Conservation (phyloP, 2,113 vertebrate species). For the Rhynchomys soricoides region DNA sequence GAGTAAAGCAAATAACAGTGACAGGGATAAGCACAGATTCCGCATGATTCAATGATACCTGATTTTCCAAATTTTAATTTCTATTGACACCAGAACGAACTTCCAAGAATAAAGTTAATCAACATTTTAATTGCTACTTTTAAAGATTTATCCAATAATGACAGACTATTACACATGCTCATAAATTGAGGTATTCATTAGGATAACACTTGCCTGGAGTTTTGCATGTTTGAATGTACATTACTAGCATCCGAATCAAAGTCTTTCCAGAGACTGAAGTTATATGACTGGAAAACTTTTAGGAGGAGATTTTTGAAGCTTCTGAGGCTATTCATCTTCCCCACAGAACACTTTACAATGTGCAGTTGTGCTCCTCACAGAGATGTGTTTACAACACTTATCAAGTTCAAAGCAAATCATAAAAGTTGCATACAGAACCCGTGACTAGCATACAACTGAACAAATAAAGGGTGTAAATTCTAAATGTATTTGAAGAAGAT, state of each 20-base stretch:
- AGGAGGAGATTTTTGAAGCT: background rate
- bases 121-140: background rate
- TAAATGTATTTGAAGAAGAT: background rate
- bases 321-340: rapidly evolving
- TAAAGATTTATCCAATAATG: background rate
- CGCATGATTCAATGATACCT: background rate
- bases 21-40: background rate
- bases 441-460: background rate
- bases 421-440: background rate
- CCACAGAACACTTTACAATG: background rate
- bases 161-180: background rate
- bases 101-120: background rate
- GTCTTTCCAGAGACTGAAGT: background rate
- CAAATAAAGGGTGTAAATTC: background rate
- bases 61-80: background rate
- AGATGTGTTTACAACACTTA: background rate
- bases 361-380: background rate
- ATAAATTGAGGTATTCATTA: background rate
- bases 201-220: background rate
- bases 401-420: background rate
- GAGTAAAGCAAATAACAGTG: background rate
- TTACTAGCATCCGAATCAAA: background rate
- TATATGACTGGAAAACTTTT: background rate
- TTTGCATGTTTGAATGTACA: background rate
- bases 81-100: background rate